Evolutionary conservation across 2,797 vertebrate genomes (phyloP).

Genomic region (Lacerta bilineata): DNA sequence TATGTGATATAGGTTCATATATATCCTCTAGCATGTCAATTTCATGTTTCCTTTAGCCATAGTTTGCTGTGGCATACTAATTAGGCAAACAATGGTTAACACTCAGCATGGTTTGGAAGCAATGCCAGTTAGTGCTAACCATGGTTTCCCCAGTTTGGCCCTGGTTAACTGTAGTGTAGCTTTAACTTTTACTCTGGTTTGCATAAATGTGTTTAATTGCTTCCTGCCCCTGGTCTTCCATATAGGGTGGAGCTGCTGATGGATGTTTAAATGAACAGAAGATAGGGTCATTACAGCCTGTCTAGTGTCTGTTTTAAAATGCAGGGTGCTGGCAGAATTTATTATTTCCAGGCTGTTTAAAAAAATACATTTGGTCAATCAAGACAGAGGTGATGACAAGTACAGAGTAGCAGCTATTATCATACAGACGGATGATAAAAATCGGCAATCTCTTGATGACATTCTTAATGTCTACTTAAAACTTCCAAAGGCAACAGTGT

Average conservation of each 20-base stretch:
- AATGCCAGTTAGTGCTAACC: too few relatives aligned
- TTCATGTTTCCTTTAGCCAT: not conserved
- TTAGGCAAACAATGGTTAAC: not conserved
- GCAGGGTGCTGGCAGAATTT: slow-evolving; percentile 45
- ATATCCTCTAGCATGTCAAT: not conserved
- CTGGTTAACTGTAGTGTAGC: too few relatives aligned
- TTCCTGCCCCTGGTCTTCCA: not conserved
- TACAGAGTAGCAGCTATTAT: slow-evolving; percentile 18
- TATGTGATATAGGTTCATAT: too few relatives aligned
- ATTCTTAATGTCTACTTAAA: not conserved
- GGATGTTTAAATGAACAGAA: not conserved
- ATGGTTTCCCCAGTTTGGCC: not conserved
- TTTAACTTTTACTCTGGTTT: not conserved
- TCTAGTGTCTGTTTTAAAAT: slow-evolving; percentile 34
- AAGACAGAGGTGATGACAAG: slow-evolving; percentile 42
- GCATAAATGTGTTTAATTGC: not conserved
- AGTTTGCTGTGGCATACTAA: not conserved
- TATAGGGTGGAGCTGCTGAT: not conserved
- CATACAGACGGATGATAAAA: slow-evolving; percentile 14
- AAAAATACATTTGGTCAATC: slow-evolving; percentile 21
- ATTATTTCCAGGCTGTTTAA: slow-evolving; percentile 35
- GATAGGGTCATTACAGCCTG: slow-evolving; percentile 33
- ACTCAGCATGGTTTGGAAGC: not conserved
- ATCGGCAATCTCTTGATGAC: slow-evolving; percentile 13
- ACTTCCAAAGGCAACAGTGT: slow-evolving; percentile 38